phyloP scores from a whole-genome alignment of 2,797 vertebrate species.

The Discoglossus pictus region DNA sequence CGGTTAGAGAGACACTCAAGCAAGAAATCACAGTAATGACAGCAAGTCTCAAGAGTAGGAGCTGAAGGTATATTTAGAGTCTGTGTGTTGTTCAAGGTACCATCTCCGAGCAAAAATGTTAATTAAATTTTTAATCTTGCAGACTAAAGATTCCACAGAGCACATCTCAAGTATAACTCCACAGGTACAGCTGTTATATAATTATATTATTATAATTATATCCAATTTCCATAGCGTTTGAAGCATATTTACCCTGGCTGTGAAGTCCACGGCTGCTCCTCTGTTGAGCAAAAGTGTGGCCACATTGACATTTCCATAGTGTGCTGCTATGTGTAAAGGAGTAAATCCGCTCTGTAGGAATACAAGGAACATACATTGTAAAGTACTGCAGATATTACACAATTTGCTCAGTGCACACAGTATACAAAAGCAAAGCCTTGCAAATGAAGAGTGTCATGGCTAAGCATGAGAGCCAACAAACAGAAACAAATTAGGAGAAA shows the following conservation, averaged over 20 bases:
- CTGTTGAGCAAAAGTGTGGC: constrained; percentile 93
- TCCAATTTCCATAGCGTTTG: no score
- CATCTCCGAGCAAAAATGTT: no score
- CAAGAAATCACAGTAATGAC: no score
- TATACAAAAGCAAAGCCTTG: not conserved
- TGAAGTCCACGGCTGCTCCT: constrained; percentile 95
- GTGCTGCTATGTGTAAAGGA: constrained; percentile 94
- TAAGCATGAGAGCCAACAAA: not conserved
- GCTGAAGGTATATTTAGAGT: no score
- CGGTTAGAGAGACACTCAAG: no score
- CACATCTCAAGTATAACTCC: no score
- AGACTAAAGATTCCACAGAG: no score
- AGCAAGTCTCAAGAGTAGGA: no score
- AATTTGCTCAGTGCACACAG: not conserved
- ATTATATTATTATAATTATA: no score
- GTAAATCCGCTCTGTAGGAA: constrained; percentile 92
- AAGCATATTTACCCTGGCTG: constrained; percentile 95
- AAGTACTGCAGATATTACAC: not conserved
- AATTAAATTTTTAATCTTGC: no score
- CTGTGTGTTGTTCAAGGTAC: no score
- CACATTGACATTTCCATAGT: constrained; percentile 97
- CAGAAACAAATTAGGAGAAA: constrained; percentile 2
- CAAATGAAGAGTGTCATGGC: not conserved
- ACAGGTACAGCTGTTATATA: no score
- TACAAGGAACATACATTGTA: constrained; percentile 35